Percentiles rank a stretch among this genome's conserved stretches.
These are phyloP conservation scores for Rhynchonema sp. DNA, from an alignment of 2,888 invertebrate species.

Conservation along the genomic window DNA sequence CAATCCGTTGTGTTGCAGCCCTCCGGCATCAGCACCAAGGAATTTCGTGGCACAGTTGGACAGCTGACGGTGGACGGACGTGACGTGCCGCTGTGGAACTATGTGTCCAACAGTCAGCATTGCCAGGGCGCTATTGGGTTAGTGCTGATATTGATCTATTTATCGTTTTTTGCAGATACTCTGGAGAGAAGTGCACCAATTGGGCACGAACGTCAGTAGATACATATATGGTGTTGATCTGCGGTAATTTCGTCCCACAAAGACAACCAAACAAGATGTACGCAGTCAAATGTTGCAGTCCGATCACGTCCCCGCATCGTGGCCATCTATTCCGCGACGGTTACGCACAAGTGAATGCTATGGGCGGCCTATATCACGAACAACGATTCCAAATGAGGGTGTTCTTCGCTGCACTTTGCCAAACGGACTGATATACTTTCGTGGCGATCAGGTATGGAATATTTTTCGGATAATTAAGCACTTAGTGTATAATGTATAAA, in stretches of 20 bases:
- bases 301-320: slow-evolving; percentile 4
- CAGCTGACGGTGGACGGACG: slow-evolving; percentile 14
- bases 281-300: no score
- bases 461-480: no score
- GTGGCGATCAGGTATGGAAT: slow-evolving; percentile 6
- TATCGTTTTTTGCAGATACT: no score
- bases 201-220: no score
- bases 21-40: neutral
- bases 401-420: slow-evolving; percentile 21
- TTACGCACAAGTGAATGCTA: slow-evolving; percentile 17
- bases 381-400: slow-evolving; percentile 13
- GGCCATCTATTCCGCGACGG: slow-evolving; percentile 14
- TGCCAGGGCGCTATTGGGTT: neutral
- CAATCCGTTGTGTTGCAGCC: neutral
- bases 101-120: slow-evolving; percentile 10
- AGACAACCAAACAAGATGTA: no score
- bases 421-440: slow-evolving; percentile 25
- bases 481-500: no score
- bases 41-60: slow-evolving; percentile 11
- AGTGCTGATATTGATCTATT: no score
- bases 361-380: no score
- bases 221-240: no score
- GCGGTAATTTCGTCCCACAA: no score
- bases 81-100: slow-evolving; percentile 21
- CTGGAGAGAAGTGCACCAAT: no score